A percentile compares a stretch with the other conserved stretches of the same genome.
phyloP scores from a whole-genome alignment of 1,140 invertebrate genomes.

The Propsilocerus akamusi region DNA sequence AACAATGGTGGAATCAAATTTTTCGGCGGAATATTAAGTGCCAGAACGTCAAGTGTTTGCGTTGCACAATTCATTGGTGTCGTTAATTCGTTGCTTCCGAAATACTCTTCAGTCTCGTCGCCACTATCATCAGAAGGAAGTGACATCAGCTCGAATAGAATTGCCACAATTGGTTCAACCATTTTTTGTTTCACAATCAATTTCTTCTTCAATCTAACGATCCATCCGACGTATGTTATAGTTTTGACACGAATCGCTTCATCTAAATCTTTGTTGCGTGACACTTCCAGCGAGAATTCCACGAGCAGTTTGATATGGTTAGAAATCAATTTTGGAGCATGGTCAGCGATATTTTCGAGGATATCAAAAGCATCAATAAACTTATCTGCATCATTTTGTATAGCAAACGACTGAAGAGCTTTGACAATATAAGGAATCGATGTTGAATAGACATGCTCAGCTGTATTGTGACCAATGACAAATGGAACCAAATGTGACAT shows the following conservation, averaged over 20 bases:
- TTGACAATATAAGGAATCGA: slow-evolving; percentile 41
- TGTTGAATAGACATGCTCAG: slow-evolving; percentile 33
- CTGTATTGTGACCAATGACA: slow-evolving; percentile 13
- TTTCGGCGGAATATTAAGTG: slow-evolving; percentile 56
- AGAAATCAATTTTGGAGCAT: slow-evolving; percentile 37
- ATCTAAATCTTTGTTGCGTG: slow-evolving; percentile 30
- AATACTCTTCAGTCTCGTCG: slow-evolving; percentile 41
- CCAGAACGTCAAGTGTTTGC: slow-evolving; percentile 57
- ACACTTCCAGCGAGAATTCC: slow-evolving; percentile 44
- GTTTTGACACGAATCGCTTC: slow-evolving; percentile 44
- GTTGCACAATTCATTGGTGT: slow-evolving; percentile 43
- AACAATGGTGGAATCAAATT: slow-evolving; percentile 52
- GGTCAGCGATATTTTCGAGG: slow-evolving; percentile 51
- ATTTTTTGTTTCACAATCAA: slow-evolving; percentile 53
- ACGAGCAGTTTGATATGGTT: slow-evolving; percentile 44
- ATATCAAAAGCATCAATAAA: slow-evolving; percentile 45
- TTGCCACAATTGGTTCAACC: slow-evolving; percentile 45
- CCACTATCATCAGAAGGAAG: slow-evolving; percentile 26
- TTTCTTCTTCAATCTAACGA: slow-evolving; percentile 51
- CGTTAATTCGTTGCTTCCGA: slow-evolving; percentile 33
- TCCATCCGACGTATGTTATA: slow-evolving; percentile 40
- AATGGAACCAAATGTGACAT: slow-evolving; percentile 18
- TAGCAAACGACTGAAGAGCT: slow-evolving; percentile 32
- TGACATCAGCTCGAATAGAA: slow-evolving; percentile 49
- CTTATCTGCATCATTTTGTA: slow-evolving; percentile 33